Percentiles rank a stretch among this genome's conserved stretches.
phyloP scores from a whole-genome alignment of 2,888 invertebrate genomes.

The Euspilapteryx auroguttella region DNA sequence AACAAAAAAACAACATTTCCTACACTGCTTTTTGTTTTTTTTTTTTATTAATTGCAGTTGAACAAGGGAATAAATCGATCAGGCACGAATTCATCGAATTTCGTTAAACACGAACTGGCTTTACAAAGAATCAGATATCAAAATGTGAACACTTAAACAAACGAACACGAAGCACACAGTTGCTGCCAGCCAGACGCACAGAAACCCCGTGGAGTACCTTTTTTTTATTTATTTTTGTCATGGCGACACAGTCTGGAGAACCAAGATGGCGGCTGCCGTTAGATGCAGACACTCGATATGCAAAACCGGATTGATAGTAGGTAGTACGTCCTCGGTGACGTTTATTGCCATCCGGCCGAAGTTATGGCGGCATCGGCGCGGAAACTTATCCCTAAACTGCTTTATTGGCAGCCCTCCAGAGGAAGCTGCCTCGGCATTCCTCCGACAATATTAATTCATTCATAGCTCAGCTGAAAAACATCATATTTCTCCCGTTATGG shows the following conservation, averaged over 20 bases:
- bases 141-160: constrained; percentile 2
- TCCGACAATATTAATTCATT: constrained; percentile 17
- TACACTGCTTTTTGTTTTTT: no score
- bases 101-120: no score
- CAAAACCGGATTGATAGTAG: constrained; percentile 48
- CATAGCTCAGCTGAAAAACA: constrained; percentile 48
- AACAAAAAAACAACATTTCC: no score
- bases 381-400: constrained; percentile 36
- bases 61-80: no score
- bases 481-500: constrained; percentile 38
- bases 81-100: no score
- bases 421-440: constrained; percentile 25
- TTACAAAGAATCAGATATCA: no score
- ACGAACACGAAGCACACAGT: constrained; percentile 21
- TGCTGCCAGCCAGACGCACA: constrained; percentile 16
- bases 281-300: constrained; percentile 47
- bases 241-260: constrained; percentile 4
- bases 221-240: constrained; percentile 12
- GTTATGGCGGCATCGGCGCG: constrained; percentile 27
- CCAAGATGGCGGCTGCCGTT: constrained; percentile 18
- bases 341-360: constrained; percentile 34
- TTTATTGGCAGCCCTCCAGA: constrained; percentile 48
- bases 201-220: constrained; percentile 10
- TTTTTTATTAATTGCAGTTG: no score
- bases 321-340: constrained; percentile 31